These are phyloP conservation scores for Malacoraja senta DNA, from an alignment of 2,797 vertebrate genomes.

Conservation along the genomic window DNA sequence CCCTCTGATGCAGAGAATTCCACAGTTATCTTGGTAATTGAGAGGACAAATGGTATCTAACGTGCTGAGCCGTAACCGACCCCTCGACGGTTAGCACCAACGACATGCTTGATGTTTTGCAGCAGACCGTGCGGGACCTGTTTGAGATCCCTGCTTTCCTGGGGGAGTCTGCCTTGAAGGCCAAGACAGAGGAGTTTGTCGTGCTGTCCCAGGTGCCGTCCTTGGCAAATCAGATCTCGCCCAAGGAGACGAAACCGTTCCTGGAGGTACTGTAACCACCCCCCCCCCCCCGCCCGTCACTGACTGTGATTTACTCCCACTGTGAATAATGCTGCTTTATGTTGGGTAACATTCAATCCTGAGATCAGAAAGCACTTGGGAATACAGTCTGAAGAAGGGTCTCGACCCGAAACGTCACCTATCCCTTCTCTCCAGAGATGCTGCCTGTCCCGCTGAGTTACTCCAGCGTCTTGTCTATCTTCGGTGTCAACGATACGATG, in stretches of 20 bases:
- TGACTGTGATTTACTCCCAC: no score
- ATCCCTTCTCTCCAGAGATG: no score
- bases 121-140: slow-evolving; percentile 96
- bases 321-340: neutral
- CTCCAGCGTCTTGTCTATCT: no score
- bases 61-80: neutral
- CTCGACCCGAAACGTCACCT: neutral
- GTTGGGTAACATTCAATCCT: neutral
- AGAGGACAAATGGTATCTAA: neutral
- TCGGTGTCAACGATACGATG: no score
- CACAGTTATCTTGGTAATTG: neutral
- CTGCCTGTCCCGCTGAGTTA: no score
- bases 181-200: slow-evolving; percentile 95
- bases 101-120: slow-evolving; percentile 1
- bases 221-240: slow-evolving; percentile 83
- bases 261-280: slow-evolving; percentile 63
- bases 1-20: no score
- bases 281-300: neutral
- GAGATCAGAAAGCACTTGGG: neutral
- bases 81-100: neutral
- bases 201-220: slow-evolving; percentile 92
- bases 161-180: slow-evolving; percentile 79
- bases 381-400: neutral
- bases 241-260: slow-evolving; percentile 86
- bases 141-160: slow-evolving; percentile 77